phyloP scores from a whole-genome alignment of 1,140 invertebrate species.

The Penaeus chinensis region DNA sequence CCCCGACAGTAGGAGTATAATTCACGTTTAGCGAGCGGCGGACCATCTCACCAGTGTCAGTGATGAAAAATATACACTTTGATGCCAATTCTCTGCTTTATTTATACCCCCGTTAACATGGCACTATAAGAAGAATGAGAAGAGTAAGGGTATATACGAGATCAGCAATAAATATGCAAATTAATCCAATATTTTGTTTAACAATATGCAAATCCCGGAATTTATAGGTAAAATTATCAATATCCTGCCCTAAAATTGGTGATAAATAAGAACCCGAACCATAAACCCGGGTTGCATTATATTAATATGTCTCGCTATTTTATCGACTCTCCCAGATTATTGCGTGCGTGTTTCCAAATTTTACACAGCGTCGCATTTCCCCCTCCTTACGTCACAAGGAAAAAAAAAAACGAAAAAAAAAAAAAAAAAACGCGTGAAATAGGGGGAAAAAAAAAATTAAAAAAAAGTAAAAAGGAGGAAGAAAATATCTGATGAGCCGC shows the following conservation, averaged over 20 bases:
- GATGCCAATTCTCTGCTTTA: neutral
- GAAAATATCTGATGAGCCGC: neutral
- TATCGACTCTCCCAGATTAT: conserved; percentile 4
- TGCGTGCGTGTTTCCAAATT: neutral
- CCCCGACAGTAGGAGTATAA: too few species aligned
- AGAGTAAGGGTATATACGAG: neutral
- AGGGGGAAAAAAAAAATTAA: neutral
- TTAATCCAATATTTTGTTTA: conserved; percentile 53
- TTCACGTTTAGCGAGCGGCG: too few species aligned
- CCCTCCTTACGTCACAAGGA: too few species aligned
- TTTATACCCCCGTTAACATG: conserved; percentile 20
- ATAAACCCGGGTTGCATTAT: conserved; percentile 38
- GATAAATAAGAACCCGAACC: conserved; percentile 36
- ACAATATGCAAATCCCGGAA: conserved; percentile 39
- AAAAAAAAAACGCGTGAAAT: neutral
- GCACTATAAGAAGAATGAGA: conserved; percentile 26
- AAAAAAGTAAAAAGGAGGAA: neutral
- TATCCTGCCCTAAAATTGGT: conserved; percentile 45
- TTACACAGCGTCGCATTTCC: too few species aligned
- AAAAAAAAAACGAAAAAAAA: neutral
- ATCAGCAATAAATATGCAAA: conserved; percentile 47
- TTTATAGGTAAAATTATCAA: conserved; percentile 49
- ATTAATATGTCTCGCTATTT: conserved; percentile 43
- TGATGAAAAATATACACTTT: too few species aligned
- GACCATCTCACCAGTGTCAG: too few species aligned